Conservation (phyloP, 2,888 invertebrate species). For the Zaprionus bogoriensis region DNA sequence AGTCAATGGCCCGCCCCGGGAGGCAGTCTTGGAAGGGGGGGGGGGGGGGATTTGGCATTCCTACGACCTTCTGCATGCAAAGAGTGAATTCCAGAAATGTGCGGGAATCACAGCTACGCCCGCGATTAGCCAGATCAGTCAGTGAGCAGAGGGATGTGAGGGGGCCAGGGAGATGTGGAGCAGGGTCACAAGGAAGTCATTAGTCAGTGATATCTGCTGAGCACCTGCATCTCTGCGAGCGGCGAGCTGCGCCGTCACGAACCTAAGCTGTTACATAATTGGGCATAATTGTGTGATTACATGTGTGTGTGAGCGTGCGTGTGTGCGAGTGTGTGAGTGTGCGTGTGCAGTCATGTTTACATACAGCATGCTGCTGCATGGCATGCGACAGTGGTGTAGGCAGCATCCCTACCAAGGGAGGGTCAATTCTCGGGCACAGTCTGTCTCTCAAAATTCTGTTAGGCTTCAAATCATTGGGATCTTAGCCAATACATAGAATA, state of each 20-base stretch:
- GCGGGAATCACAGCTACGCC: constrained; percentile 35
- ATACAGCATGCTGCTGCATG: too few relatives aligned
- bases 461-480: too few relatives aligned
- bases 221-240: constrained; percentile 38
- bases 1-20: constrained; percentile 48
- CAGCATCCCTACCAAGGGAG: background rate
- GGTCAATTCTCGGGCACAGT: too few relatives aligned
- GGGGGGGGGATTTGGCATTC: constrained; percentile 34
- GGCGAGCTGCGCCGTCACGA: constrained; percentile 19
- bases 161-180: background rate
- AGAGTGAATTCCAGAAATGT: constrained; percentile 35
- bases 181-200: constrained; percentile 44
- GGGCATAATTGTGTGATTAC: constrained; percentile 71
- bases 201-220: constrained; percentile 68
- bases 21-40: constrained; percentile 5
- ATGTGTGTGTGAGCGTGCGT: constrained; percentile 31
- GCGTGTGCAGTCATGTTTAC: background rate
- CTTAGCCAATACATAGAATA: too few relatives aligned
- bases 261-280: constrained; percentile 64
- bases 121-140: constrained; percentile 49
- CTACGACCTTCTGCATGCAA: constrained; percentile 46
- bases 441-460: too few relatives aligned
- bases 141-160: background rate
- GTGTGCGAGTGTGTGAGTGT: background rate
- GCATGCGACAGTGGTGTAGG: background rate